Conservation (phyloP, 2,888 invertebrate genomes). For the Oscheius sp. region DNA sequence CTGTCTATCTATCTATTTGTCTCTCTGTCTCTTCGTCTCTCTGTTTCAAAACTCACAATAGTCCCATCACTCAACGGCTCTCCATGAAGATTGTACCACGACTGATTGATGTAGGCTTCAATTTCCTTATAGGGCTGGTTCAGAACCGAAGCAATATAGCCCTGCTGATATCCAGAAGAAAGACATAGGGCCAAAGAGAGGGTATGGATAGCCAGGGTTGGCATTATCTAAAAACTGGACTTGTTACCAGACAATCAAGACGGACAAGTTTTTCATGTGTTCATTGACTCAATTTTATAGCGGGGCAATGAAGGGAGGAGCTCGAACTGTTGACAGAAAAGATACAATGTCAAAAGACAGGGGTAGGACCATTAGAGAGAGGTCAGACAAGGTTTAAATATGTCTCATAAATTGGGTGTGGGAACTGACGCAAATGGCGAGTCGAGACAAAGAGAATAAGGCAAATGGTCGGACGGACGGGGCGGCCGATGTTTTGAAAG, state of each 20-base stretch:
- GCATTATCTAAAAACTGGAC: not conserved
- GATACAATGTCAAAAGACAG: not conserved
- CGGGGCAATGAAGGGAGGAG: not conserved
- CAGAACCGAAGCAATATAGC: conserved; percentile 65
- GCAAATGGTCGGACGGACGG: too few species aligned
- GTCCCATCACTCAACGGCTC: conserved; percentile 48
- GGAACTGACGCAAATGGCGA: too few species aligned
- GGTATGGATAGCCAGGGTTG: conserved; percentile 13
- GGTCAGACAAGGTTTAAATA: not conserved
- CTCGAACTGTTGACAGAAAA: not conserved
- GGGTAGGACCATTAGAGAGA: not conserved
- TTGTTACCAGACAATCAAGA: too few species aligned
- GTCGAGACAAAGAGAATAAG: too few species aligned
- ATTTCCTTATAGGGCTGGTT: conserved; percentile 64
- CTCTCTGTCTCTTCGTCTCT: not conserved
- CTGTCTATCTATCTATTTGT: not conserved
- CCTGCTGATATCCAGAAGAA: conserved; percentile 36
- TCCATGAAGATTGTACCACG: conserved; percentile 50
- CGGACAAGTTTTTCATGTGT: not conserved
- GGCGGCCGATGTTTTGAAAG: too few species aligned
- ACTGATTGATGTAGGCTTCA: conserved; percentile 59
- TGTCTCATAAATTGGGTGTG: too few species aligned
- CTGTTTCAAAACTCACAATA: conserved; percentile 45
- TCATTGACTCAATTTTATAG: not conserved
- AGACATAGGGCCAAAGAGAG: conserved; percentile 24